phyloP scores from a whole-genome alignment of 2,113 vertebrate species.

The Daboia siamensis region DNA sequence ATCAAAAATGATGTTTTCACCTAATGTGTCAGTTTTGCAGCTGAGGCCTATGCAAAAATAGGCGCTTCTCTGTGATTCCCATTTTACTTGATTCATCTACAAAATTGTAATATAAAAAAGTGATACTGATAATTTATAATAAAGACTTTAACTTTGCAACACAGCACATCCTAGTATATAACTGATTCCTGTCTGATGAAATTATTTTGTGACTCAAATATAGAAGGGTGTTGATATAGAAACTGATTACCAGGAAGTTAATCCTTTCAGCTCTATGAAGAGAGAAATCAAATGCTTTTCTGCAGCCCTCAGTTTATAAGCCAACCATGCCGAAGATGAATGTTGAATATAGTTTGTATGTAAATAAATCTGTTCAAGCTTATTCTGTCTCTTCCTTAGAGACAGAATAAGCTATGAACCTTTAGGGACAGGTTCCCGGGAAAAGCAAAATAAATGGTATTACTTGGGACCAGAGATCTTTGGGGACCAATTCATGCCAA shows the following conservation, averaged over 20 bases:
- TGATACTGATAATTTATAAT: background rate
- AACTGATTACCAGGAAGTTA: background rate
- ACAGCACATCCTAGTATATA: background rate
- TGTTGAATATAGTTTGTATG: background rate
- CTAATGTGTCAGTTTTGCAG: background rate
- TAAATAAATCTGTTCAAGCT: background rate
- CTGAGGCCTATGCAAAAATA: too few species aligned
- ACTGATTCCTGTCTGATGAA: background rate
- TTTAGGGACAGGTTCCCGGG: background rate
- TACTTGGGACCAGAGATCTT: background rate
- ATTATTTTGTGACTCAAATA: background rate
- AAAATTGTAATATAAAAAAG: background rate
- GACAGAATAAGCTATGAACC: background rate
- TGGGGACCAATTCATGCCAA: background rate
- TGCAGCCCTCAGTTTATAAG: background rate
- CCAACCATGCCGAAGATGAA: background rate
- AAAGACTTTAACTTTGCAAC: background rate
- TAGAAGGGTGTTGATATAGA: background rate
- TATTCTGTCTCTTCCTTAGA: too few species aligned
- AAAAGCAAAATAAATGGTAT: background rate
- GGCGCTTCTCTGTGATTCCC: background rate
- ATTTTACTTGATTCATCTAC: background rate
- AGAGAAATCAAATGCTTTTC: background rate
- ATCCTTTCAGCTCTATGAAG: background rate
- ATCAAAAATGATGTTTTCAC: background rate